Conservation (phyloP, 2,113 vertebrate species). For the Gymnogyps californianus region DNA sequence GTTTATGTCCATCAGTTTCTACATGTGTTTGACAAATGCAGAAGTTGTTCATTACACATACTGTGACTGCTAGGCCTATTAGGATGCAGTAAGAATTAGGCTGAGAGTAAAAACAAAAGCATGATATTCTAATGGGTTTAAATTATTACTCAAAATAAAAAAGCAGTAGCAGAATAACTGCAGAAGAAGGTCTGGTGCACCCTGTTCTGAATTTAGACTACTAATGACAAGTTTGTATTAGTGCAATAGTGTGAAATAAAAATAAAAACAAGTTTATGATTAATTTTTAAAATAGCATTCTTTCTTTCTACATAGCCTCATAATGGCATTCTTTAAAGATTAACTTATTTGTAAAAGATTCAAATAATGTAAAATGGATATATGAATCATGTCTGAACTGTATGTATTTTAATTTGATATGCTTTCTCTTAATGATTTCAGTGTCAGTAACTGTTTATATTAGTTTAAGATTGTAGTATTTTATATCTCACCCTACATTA, state of each 20-base stretch:
- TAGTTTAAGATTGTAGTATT: not conserved
- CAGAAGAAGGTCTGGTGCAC: not conserved
- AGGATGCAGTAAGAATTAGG: conserved; percentile 61
- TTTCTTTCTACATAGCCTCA: not conserved
- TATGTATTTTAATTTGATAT: not conserved
- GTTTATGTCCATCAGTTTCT: not conserved
- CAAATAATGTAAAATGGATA: not conserved
- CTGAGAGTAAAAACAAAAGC: not conserved
- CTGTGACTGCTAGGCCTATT: not conserved
- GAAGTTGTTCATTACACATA: not conserved
- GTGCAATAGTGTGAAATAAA: not conserved
- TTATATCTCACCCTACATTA: not conserved
- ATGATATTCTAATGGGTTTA: not conserved
- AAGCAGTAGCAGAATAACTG: not conserved
- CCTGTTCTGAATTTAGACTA: not conserved
- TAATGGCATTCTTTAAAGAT: not conserved
- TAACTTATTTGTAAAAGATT: not conserved
- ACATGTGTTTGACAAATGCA: not conserved
- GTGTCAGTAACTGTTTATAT: not conserved
- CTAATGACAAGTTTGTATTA: not conserved
- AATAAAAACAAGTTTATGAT: not conserved
- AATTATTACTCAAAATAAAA: conserved; percentile 1
- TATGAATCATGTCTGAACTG: not conserved
- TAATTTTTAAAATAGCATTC: not conserved
- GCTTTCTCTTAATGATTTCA: not conserved